Base-by-base conservation (phyloP, 1,140 invertebrate genomes). In the Chrysoperla carnea region DNA sequence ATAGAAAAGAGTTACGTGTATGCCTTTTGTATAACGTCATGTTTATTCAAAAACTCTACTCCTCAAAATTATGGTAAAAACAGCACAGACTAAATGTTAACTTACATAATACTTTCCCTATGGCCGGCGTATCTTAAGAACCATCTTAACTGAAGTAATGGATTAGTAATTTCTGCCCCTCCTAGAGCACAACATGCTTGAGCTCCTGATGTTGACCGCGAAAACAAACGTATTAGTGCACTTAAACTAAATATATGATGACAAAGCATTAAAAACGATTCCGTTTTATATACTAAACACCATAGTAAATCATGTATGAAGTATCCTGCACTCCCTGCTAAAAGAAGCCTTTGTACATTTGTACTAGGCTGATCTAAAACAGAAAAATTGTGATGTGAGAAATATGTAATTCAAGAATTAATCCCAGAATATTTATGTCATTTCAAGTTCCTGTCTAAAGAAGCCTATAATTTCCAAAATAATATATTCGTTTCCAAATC, bases 291-390 rank as follows among this genome's bases (percentile, higher is more conserved):
- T 29, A 62, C 49, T 3, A 69, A 43, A 44, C 67, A 70, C 72
- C 70, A 73, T n/a, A 61, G 46, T 15, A 70, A 50, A 54, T 73
- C 72, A 46, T 68, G 69, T 1, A 68, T 53, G 52, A 73, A 75
- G 53, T 73, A 75, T 14, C 69, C 67, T 56, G 68, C 62, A 43
- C 61, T 61, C n/a, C 48, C 39, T 1, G 54, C 41, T 39, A 61
- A 40, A 1, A 60, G 33, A 6, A 54, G 41, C 12, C 43, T 40
- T 41, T 58, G 53, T 6, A 43, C 29, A 17, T 44, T 38, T 7
- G 45, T 54, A n/a, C 52, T 54, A 15, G 44, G 48, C 44, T 52
- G 46, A 43, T 52, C 46, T 8, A 49, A 50, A 28, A 50, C 48
- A 39, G n/a, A n/a, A n/a, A n/a, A n/a, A n/a, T n/a, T n/a, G n/a